A percentile compares a stretch with the other conserved stretches of the same genome.
Evolutionary conservation across 2,797 vertebrate genomes (phyloP).

Genomic region (Gambelia wislizenii): DNA sequence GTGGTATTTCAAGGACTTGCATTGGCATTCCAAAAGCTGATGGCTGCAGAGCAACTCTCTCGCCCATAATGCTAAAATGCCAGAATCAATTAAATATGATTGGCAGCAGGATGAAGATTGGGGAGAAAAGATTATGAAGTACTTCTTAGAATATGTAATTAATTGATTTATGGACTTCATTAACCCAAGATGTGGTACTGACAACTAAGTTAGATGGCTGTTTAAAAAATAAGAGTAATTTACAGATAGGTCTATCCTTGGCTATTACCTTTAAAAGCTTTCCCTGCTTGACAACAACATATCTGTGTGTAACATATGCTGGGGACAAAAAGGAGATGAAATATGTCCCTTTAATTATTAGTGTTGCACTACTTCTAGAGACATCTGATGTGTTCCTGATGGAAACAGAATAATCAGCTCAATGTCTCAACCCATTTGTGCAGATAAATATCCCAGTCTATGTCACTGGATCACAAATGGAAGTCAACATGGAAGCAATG

Average conservation of each 20-base stretch:
- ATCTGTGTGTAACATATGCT: neutral
- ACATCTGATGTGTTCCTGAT: neutral
- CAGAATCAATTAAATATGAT: neutral
- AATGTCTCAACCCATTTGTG: neutral
- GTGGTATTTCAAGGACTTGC: neutral
- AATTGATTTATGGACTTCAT: neutral
- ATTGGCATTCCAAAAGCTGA: neutral
- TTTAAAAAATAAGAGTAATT: neutral
- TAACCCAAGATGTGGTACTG: neutral
- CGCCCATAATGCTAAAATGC: neutral
- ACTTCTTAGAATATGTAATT: neutral
- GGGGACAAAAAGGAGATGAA: neutral
- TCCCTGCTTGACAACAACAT: neutral
- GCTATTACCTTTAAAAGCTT: neutral
- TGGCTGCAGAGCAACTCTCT: neutral
- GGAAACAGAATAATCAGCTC: too few species aligned
- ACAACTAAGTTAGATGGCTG: neutral
- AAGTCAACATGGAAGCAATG: neutral
- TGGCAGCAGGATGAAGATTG: neutral
- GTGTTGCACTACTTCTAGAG: neutral
- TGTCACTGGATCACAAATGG: neutral
- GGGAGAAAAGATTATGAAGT: neutral
- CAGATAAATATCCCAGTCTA: neutral
- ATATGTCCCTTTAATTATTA: neutral
- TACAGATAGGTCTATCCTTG: neutral